phyloP scores from a whole-genome alignment of 1,140 invertebrate species.

The Goniozus legneri region DNA sequence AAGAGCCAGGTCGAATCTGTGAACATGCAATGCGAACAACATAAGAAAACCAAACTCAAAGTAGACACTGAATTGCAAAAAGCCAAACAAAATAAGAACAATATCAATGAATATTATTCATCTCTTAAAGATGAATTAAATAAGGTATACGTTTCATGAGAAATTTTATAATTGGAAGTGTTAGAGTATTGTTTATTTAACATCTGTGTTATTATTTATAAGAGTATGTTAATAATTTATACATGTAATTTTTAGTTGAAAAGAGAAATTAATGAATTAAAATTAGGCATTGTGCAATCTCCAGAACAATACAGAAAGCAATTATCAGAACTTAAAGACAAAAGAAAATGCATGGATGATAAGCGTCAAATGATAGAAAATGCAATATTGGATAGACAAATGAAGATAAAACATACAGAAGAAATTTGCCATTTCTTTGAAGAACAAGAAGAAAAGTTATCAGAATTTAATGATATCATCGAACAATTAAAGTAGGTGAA shows the following conservation, averaged over 20 bases:
- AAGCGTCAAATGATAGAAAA: slow-evolving; percentile 21
- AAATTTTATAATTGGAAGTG: no score
- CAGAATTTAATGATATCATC: slow-evolving; percentile 8
- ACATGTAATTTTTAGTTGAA: slow-evolving; percentile 20
- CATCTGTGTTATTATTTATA: neutral
- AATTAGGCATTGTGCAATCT: slow-evolving; percentile 30
- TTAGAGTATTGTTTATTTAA: neutral
- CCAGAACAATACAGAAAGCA: slow-evolving; percentile 26
- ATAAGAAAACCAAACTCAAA: neutral
- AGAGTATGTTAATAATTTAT: neutral
- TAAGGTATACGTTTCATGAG: no score
- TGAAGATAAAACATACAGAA: slow-evolving; percentile 25
- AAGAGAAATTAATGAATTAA: slow-evolving; percentile 23
- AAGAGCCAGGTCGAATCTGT: neutral
- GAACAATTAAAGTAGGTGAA: slow-evolving; percentile 20
- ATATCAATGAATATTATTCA: slow-evolving; percentile 1
- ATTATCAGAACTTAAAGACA: slow-evolving; percentile 24
- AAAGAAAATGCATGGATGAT: slow-evolving; percentile 20
- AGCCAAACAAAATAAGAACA: neutral
- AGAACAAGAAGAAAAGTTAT: slow-evolving; percentile 22
- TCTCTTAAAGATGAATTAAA: slow-evolving; percentile 3
- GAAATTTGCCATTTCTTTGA: slow-evolving; percentile 19
- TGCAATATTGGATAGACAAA: slow-evolving; percentile 26
- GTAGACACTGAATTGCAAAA: neutral
- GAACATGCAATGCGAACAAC: neutral